phyloP scores from a whole-genome alignment of 2,888 invertebrate species.

The Strigamia maritima region DNA sequence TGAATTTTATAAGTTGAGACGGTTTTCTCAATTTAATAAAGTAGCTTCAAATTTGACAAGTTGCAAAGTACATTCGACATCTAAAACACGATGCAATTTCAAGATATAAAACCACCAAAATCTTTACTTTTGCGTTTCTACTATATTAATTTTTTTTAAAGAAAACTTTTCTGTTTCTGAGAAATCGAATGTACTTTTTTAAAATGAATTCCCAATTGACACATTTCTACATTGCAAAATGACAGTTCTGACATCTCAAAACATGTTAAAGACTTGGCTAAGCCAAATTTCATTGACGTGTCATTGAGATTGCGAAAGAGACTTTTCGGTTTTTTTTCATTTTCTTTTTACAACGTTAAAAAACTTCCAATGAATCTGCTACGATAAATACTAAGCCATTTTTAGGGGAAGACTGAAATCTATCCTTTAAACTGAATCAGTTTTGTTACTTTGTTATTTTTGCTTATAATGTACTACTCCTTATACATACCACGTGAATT shows the following conservation, averaged over 20 bases:
- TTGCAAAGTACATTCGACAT: neutral
- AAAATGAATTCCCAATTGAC: neutral
- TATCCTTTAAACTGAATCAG: neutral
- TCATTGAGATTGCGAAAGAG: neutral
- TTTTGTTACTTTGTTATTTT: neutral
- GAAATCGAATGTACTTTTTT: slow-evolving; percentile 6
- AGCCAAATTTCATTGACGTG: neutral
- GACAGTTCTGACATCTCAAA: slow-evolving; percentile 10
- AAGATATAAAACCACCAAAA: neutral
- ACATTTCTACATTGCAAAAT: neutral
- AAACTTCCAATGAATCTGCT: slow-evolving; percentile 31
- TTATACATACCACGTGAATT: slow-evolving; percentile 10
- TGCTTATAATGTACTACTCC: neutral
- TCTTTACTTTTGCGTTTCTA: neutral
- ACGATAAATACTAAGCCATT: slow-evolving; percentile 34
- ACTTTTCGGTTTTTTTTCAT: neutral
- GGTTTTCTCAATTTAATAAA: neutral
- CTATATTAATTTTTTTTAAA: neutral
- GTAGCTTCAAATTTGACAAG: neutral
- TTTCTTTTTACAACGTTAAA: neutral
- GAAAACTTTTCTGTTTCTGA: neutral
- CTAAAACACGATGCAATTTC: neutral
- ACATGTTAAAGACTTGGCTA: slow-evolving; percentile 4
- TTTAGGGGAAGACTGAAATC: slow-evolving; percentile 14
- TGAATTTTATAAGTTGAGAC: slow-evolving; percentile 12